A percentile compares a stretch with the other conserved stretches of the same genome.
Conservation (phyloP, 2,113 vertebrate species). For the Recurvirostra avosetta region DNA sequence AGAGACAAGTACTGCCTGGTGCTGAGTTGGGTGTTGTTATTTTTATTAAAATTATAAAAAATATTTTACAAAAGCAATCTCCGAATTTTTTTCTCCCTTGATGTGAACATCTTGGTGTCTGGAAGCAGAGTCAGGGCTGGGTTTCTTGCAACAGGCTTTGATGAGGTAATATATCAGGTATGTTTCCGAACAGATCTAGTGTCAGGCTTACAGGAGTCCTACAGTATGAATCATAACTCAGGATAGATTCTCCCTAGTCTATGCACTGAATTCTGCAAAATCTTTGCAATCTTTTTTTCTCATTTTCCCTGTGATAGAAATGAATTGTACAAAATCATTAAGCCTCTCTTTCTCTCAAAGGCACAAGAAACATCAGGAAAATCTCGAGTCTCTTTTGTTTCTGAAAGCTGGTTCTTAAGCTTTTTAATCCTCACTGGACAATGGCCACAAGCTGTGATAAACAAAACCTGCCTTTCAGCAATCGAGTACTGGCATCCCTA, state of each 20-base stretch:
- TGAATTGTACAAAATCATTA: not conserved
- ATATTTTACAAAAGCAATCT: not conserved
- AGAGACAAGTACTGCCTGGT: not conserved
- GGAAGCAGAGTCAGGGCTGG: not conserved
- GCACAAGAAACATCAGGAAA: not conserved
- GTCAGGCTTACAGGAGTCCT: not conserved
- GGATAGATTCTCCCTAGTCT: not conserved
- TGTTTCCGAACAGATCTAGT: not conserved
- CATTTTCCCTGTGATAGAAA: not conserved
- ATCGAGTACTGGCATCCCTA: not conserved
- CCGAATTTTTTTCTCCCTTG: not conserved
- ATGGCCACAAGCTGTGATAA: not conserved
- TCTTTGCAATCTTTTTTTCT: not conserved
- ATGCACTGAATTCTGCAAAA: not conserved
- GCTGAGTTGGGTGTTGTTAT: not conserved
- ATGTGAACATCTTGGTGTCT: not conserved
- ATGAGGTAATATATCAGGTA: not conserved
- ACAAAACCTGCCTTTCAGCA: not conserved
- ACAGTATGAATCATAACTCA: not conserved
- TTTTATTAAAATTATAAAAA: not conserved
- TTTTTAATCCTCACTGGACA: not conserved
- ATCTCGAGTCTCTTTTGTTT: not conserved
- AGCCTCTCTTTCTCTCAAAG: not conserved
- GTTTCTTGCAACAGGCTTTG: not conserved
- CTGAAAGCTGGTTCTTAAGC: not conserved